Percentiles rank a stretch among this genome's conserved stretches.
phyloP scores from a whole-genome alignment of 2,797 vertebrate species.

The Paguma larvata region DNA sequence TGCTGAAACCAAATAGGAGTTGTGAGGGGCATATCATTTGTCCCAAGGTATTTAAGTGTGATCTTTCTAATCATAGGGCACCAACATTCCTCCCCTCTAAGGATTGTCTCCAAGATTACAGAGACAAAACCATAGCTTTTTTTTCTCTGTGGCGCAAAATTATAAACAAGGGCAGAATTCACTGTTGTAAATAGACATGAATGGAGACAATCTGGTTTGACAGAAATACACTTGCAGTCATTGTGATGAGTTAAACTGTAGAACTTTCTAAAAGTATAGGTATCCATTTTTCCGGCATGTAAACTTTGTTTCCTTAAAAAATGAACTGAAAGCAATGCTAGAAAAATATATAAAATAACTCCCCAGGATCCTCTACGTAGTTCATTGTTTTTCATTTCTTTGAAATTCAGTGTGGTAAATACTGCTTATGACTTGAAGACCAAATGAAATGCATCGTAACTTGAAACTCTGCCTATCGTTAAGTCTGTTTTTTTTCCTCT shows the following conservation, averaged over 20 bases:
- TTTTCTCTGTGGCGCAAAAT: not conserved
- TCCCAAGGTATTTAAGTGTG: not conserved
- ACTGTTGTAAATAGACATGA: not conserved
- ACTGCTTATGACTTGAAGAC: not conserved
- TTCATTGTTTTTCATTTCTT: conserved; percentile 38
- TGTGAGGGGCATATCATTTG: not conserved
- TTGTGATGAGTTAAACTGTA: not conserved
- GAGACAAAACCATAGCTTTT: not conserved
- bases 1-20: not conserved
- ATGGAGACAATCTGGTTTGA: not conserved
- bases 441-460: not conserved
- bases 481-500: not conserved
- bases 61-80: not conserved
- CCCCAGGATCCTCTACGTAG: not conserved
- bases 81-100: not conserved
- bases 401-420: conserved; percentile 18
- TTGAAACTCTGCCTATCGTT: conserved; percentile 14
- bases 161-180: not conserved
- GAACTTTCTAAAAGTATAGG: not conserved
- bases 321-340: not conserved
- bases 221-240: not conserved
- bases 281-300: not conserved
- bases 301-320: not conserved
- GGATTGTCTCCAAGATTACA: not conserved
- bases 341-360: conserved; percentile 24